Conservation (phyloP, 2,797 vertebrate species). For the Semaprochilodus insignis region DNA sequence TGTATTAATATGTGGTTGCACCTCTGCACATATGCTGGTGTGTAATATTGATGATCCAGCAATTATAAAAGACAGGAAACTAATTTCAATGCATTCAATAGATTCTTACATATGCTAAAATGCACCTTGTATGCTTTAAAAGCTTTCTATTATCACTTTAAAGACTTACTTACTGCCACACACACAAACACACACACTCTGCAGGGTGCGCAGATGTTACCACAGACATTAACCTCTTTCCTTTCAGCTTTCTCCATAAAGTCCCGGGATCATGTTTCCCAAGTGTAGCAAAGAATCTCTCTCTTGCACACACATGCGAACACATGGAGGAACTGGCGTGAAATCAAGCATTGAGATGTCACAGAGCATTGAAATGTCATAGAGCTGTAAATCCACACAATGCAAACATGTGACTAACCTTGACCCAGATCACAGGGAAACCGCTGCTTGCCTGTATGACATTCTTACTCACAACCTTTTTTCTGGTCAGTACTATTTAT, state of each 20-base stretch:
- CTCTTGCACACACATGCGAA: slow-evolving; percentile 21
- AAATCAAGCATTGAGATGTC: slow-evolving; percentile 70
- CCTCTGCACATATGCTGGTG: too few relatives aligned
- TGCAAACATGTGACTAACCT: slow-evolving; percentile 48
- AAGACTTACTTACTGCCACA: too few relatives aligned
- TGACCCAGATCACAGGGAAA: neutral
- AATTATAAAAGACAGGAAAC: too few relatives aligned
- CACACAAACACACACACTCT: slow-evolving; percentile 29
- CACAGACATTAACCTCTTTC: slow-evolving; percentile 5
- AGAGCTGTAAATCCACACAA: slow-evolving; percentile 80
- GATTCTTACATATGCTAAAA: too few relatives aligned
- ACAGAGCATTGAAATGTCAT: slow-evolving; percentile 69
- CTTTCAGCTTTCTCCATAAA: neutral
- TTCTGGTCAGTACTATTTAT: too few relatives aligned
- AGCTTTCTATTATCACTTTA: too few relatives aligned
- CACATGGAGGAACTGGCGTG: slow-evolving; percentile 22
- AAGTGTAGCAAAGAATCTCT: slow-evolving; percentile 9
- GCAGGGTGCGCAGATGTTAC: slow-evolving; percentile 5
- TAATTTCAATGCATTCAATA: too few relatives aligned
- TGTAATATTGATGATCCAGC: too few relatives aligned
- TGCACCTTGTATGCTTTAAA: too few relatives aligned
- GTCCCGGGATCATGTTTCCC: slow-evolving; percentile 4
- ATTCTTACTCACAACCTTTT: neutral
- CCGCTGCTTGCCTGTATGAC: neutral
- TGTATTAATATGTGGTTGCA: too few relatives aligned